phyloP scores from a whole-genome alignment of 2,888 invertebrate species.

The Apantesis nais region DNA sequence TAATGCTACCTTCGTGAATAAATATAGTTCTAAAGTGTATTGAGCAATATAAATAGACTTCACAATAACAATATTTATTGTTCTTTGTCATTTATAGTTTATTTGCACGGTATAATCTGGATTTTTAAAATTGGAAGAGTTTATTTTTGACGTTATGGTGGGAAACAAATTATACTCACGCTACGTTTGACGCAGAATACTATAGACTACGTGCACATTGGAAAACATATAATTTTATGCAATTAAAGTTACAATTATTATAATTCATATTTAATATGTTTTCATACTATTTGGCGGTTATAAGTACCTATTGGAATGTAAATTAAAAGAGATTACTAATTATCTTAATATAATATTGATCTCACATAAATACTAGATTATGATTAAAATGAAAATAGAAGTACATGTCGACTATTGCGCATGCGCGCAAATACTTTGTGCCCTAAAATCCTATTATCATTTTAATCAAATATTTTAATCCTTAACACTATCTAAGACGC shows the following conservation, averaged over 20 bases:
- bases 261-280: conserved; percentile 29
- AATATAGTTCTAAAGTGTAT: conserved; percentile 17
- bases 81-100: background rate
- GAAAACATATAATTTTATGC: conserved; percentile 30
- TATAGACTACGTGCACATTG: conserved; percentile 32
- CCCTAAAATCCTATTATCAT: conserved; percentile 80
- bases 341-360: conserved; percentile 38
- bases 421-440: conserved; percentile 52
- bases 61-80: conserved; percentile 5
- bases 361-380: conserved; percentile 50
- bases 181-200: conserved; percentile 14
- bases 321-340: conserved; percentile 31
- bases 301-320: conserved; percentile 46
- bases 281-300: conserved; percentile 54
- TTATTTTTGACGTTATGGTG: conserved; percentile 38
- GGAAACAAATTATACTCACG: conserved; percentile 37
- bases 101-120: conserved; percentile 1
- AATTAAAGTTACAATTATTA: conserved; percentile 31
- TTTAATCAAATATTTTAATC: conserved; percentile 63
- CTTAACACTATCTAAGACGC: conserved; percentile 31
- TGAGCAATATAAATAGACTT: conserved; percentile 24
- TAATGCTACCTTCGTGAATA: conserved; percentile 14
- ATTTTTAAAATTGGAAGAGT: conserved; percentile 23
- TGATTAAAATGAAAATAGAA: conserved; percentile 85
- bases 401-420: conserved; percentile 53